Percentiles rank a stretch among this genome's conserved stretches.
phyloP scores from a whole-genome alignment of 92 coral and sea anemone species.

The Plumapathes pennacea region DNA sequence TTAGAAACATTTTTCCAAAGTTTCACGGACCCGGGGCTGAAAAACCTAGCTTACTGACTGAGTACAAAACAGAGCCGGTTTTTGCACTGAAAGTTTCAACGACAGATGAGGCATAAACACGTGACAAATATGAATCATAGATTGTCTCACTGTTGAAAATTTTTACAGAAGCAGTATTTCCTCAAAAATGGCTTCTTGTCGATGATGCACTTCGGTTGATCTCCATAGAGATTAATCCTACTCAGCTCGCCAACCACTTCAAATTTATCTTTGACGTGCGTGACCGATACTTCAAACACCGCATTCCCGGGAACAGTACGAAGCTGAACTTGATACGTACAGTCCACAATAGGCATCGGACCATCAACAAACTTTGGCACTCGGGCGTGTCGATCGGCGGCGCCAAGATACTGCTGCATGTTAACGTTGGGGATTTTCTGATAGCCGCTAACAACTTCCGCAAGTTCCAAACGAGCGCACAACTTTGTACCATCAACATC shows the following conservation, averaged over 20 bases:
- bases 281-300: constrained; percentile 74
- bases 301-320: constrained; percentile 80
- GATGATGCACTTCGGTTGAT: constrained; percentile 82
- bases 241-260: constrained; percentile 70
- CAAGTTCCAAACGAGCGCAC: constrained; percentile 61
- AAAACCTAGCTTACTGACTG: no score
- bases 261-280: constrained; percentile 43
- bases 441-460: constrained; percentile 55
- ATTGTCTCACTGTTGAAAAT: no score
- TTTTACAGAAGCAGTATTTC: constrained; percentile 79
- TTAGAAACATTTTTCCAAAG: no score
- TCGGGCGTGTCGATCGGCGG: constrained; percentile 79
- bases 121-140: no score
- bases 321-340: constrained; percentile 75
- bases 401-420: constrained; percentile 65
- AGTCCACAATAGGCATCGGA: constrained; percentile 29
- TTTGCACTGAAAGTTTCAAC: no score
- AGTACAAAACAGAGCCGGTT: no score
- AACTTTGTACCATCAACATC: constrained; percentile 46
- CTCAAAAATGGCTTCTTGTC: constrained; percentile 74
- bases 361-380: constrained; percentile 67
- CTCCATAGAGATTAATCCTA: constrained; percentile 81
- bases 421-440: constrained; percentile 77
- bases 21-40: no score
- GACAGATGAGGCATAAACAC: no score